A percentile compares a stretch with the other conserved stretches of the same genome.
Evolutionary conservation across 2,113 vertebrate genomes (phyloP).

Genomic region (Cebus imitator): DNA sequence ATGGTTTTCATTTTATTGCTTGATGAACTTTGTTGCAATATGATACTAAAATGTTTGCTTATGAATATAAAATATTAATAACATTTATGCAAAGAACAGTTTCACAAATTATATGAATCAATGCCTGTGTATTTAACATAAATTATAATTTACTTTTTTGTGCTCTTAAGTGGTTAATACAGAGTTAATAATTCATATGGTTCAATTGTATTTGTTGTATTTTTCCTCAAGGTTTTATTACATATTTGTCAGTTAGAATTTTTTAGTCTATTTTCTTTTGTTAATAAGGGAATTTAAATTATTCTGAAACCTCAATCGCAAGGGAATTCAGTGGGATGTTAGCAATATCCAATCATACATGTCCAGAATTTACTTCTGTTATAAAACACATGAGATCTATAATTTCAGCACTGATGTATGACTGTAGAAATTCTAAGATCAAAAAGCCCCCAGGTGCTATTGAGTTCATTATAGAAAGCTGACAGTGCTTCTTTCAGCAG

Average conservation of each 20-base stretch:
- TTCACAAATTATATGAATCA: slow-evolving; percentile 5
- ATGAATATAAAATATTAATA: slow-evolving; percentile 53
- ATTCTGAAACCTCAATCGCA: slow-evolving; percentile 17
- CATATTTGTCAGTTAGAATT: slow-evolving; percentile 11
- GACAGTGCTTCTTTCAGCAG: slow-evolving; percentile 58
- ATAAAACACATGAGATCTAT: slow-evolving; percentile 68
- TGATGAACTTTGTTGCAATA: slow-evolving; percentile 32
- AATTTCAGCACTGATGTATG: slow-evolving; percentile 72
- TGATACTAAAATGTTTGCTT: slow-evolving; percentile 50
- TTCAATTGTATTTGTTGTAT: slow-evolving; percentile 20
- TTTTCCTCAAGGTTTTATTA: slow-evolving; percentile 51
- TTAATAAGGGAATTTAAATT: slow-evolving; percentile 34
- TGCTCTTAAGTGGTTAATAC: slow-evolving; percentile 19
- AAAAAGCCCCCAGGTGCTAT: slow-evolving; percentile 74
- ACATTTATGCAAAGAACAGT: slow-evolving; percentile 32
- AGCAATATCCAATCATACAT: slow-evolving; percentile 56
- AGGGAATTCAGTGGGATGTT: neutral
- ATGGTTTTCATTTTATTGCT: slow-evolving; percentile 14
- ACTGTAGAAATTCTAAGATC: slow-evolving; percentile 70
- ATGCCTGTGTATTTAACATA: neutral
- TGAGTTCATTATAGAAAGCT: slow-evolving; percentile 75
- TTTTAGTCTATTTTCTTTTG: slow-evolving; percentile 21
- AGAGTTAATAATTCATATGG: slow-evolving; percentile 34
- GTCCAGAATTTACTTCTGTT: slow-evolving; percentile 52
- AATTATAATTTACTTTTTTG: slow-evolving; percentile 42